Evolutionary conservation across 2,113 vertebrate species (phyloP).

Genomic region (Apaloderma vittatum): DNA sequence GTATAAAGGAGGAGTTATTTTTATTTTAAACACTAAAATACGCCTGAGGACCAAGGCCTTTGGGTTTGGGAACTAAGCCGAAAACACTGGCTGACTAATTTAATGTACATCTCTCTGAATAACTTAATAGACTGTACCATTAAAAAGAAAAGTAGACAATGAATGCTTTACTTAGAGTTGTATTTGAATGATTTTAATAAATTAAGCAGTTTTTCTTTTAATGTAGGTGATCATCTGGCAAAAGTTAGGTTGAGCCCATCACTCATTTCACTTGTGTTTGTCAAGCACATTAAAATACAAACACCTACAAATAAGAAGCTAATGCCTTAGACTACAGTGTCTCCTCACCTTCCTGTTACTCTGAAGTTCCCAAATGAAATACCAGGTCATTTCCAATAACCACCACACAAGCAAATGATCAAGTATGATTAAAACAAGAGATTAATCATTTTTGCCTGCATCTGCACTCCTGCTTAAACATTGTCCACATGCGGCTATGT

Average conservation of each 20-base stretch:
- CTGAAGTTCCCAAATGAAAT: slow-evolving; percentile 57
- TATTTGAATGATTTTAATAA: slow-evolving; percentile 55
- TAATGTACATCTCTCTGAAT: not conserved
- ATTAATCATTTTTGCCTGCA: slow-evolving; percentile 56
- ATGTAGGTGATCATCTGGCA: slow-evolving; percentile 64
- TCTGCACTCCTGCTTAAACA: slow-evolving; percentile 57
- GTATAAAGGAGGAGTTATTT: not conserved
- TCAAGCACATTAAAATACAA: slow-evolving; percentile 47
- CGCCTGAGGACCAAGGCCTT: not conserved
- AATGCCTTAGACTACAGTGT: slow-evolving; percentile 5
- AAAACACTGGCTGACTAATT: not conserved
- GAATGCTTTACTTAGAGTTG: not conserved
- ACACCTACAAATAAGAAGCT: slow-evolving; percentile 6
- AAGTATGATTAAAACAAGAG: slow-evolving; percentile 44
- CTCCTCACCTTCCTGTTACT: slow-evolving; percentile 17
- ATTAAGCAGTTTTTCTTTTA: slow-evolving; percentile 34
- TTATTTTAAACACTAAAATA: not conserved
- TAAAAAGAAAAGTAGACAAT: slow-evolving; percentile 29
- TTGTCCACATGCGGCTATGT: slow-evolving; percentile 35
- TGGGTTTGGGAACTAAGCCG: not conserved
- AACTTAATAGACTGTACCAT: not conserved
- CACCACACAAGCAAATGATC: slow-evolving; percentile 40
- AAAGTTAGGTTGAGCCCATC: slow-evolving; percentile 64
- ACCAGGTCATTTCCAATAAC: slow-evolving; percentile 57
- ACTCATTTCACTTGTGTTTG: slow-evolving; percentile 56